Evolutionary conservation across 2,113 vertebrate species (phyloP), one percentile per base, ranked within the genome.

Genomic region (Dicerorhinus sumatrensis): DNA sequence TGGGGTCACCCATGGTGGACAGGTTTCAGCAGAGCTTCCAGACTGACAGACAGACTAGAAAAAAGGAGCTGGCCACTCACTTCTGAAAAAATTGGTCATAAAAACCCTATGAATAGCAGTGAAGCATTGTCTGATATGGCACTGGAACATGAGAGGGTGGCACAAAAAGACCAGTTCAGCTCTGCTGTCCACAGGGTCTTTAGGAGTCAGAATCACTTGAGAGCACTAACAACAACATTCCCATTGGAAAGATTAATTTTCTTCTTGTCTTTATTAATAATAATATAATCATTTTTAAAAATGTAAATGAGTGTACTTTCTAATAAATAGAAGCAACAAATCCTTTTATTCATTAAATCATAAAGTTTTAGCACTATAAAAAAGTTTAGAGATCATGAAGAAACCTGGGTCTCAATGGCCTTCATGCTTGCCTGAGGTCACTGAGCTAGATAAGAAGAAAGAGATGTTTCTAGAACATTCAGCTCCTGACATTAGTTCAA

Each of bases 281-380:
- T 60, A 92, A 46, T 95, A 62, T 98, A 97, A 98, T 98, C 93
- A 96, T 94, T 98, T 98, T 98, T 98, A 95, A 98, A 99, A 98
- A 97, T 98, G 96, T 85, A 97, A 98, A 96, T 98, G 94, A 98
- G 82, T 89, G 91, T 96, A 97, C 87, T 69, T 42, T 95, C 85
- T 72, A 86, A 56, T 92, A 94, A 96, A 84, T 67, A 86, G 90
- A 96, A 91, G 62, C 96, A 93, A 98, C n/a, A 87, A 83, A 54
- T 95, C 76, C 0, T 96, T 97, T 98, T 96, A 21, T 39, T 70
- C 17, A 69, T 75, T 58, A 54, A 62, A 16, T 92, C 23, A 91
- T 14, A 91, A 93, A 62, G n/a, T 89, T 98, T 96, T 76, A 56
- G 91, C 33, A 39, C 12, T 0, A 33, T 48, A 51, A 87, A 69